Conservation (phyloP, 2,113 vertebrate species). For the Ibidorhyncha struthersii region DNA sequence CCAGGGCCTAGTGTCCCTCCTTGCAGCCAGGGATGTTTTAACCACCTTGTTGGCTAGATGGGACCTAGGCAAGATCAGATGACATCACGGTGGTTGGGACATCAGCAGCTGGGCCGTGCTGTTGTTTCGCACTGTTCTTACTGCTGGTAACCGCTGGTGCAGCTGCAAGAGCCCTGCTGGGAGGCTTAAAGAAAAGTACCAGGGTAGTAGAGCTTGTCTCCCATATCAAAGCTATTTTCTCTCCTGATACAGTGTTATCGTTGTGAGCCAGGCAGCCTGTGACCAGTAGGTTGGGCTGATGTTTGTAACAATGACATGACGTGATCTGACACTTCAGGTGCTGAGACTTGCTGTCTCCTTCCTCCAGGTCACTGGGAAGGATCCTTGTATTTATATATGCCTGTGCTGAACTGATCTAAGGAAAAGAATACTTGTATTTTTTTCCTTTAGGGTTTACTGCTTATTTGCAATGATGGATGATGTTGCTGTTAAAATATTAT, state of each 20-base stretch:
- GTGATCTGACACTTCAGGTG: not conserved
- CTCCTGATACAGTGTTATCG: not conserved
- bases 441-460: not conserved
- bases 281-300: not conserved
- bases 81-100: not conserved
- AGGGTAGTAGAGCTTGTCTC: rapidly evolving
- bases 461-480: not conserved
- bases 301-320: not conserved
- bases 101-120: not conserved
- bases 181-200: not conserved
- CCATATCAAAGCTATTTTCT: not conserved
- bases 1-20: not conserved
- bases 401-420: not conserved
- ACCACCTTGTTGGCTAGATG: not conserved
- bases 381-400: not conserved
- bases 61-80: rapidly evolving
- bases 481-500: not conserved
- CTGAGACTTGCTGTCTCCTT: not conserved
- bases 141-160: not conserved
- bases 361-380: not conserved
- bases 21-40: not conserved
- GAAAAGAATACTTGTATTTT: not conserved
- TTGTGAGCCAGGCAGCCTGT: not conserved
- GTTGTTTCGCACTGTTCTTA: not conserved
- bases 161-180: not conserved